Conservation (phyloP, 2,888 invertebrate species). For the Mellilla xanthometata region DNA sequence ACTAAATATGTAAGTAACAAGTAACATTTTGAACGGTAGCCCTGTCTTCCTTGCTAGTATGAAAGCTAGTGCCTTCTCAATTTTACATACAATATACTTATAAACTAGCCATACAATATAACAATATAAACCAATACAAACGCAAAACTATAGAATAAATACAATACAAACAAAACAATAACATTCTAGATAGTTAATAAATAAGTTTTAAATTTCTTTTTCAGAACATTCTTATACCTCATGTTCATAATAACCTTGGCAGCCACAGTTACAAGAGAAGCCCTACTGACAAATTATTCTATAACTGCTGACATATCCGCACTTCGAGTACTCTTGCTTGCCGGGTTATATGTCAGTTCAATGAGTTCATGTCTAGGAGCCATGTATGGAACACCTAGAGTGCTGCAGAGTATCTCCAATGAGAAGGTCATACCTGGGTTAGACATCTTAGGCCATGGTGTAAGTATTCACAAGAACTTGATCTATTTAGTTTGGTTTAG, state of each 20-base stretch:
- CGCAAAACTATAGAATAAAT: too few species aligned
- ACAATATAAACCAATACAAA: too few species aligned
- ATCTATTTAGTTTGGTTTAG: too few species aligned
- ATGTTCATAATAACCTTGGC: constrained; percentile 95
- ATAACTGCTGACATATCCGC: constrained; percentile 96
- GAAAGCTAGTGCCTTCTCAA: too few species aligned
- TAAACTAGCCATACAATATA: too few species aligned
- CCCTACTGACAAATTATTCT: constrained; percentile 90
- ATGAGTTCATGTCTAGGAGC: constrained; percentile 98
- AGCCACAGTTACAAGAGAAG: constrained; percentile 89
- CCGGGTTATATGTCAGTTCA: constrained; percentile 97
- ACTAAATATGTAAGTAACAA: too few species aligned
- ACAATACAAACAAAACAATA: too few species aligned
- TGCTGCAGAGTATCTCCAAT: constrained; percentile 96
- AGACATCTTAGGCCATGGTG: constrained; percentile 92
- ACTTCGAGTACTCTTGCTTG: constrained; percentile 90
- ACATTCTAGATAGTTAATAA: too few species aligned
- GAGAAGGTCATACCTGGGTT: constrained; percentile 97
- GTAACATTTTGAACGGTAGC: too few species aligned
- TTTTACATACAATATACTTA: too few species aligned
- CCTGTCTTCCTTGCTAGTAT: too few species aligned
- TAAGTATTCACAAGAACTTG: constrained; percentile 69
- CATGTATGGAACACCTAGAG: constrained; percentile 97
- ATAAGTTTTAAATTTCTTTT: background rate
- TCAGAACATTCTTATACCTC: constrained; percentile 92